A percentile compares a stretch with the other conserved stretches of the same genome.
Evolutionary conservation across 2,888 invertebrate species (phyloP).

Genomic region (Orthonevra nobilis): DNA sequence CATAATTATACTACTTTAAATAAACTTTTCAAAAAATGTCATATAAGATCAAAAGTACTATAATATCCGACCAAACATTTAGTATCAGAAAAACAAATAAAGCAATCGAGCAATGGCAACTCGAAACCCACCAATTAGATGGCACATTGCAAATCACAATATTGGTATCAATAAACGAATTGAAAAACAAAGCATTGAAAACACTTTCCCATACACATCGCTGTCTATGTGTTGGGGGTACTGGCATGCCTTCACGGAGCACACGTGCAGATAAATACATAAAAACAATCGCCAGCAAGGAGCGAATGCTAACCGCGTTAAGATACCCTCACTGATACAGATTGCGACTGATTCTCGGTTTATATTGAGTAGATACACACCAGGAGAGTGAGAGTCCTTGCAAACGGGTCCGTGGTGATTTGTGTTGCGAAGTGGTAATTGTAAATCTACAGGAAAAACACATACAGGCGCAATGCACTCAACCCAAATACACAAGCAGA

Average conservation of each 20-base stretch:
- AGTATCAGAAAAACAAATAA: no score
- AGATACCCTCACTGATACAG: not conserved
- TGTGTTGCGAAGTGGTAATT: constrained; percentile 18
- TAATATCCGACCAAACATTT: no score
- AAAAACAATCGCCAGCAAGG: not conserved
- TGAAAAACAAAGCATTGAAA: constrained; percentile 10
- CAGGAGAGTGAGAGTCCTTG: no score
- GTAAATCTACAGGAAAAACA: not conserved
- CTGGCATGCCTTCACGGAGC: not conserved
- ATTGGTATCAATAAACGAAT: constrained; percentile 42
- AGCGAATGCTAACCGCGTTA: constrained; percentile 7
- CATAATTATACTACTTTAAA: no score
- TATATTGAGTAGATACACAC: constrained; percentile 32
- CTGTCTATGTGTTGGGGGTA: not conserved
- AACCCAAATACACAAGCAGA: constrained; percentile 47
- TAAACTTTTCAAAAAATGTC: no score
- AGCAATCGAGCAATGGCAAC: constrained; percentile 40
- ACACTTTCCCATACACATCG: constrained; percentile 20
- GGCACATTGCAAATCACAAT: constrained; percentile 39
- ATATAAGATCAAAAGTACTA: no score
- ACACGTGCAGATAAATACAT: constrained; percentile 7
- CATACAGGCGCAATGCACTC: constrained; percentile 11
- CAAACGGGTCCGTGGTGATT: constrained; percentile 18
- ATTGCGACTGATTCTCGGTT: no score
- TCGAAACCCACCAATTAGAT: constrained; percentile 11